These are phyloP conservation scores for Rhyzopertha dominica DNA, from an alignment of 1,140 invertebrate species.

Conservation along the genomic window DNA sequence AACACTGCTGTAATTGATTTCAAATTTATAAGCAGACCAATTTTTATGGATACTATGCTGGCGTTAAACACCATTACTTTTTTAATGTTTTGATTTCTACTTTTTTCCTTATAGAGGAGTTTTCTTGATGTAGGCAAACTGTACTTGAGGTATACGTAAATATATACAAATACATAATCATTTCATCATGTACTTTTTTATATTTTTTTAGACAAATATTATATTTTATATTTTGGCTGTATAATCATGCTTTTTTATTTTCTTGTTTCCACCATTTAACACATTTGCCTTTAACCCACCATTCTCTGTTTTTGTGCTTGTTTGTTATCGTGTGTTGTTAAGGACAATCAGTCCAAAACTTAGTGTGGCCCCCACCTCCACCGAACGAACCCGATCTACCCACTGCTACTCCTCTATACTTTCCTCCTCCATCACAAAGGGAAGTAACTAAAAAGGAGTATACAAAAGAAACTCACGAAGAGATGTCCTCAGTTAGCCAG, in stretches of 20 bases:
- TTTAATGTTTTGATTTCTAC: too few relatives aligned
- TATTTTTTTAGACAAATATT: constrained; percentile 10
- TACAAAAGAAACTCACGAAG: constrained; percentile 20
- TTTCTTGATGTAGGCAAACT: too few relatives aligned
- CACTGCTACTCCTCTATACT: constrained; percentile 41
- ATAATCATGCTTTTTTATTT: constrained; percentile 34
- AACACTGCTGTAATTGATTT: too few relatives aligned
- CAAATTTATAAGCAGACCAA: too few relatives aligned
- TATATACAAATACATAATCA: too few relatives aligned
- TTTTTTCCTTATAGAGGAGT: too few relatives aligned
- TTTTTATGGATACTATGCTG: too few relatives aligned
- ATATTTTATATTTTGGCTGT: too few relatives aligned
- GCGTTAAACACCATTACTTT: too few relatives aligned
- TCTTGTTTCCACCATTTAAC: constrained; percentile 24
- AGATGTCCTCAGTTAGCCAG: too few relatives aligned
- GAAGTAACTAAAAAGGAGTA: constrained; percentile 17
- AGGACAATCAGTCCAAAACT: constrained; percentile 53
- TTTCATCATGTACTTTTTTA: constrained; percentile 1
- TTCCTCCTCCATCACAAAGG: constrained; percentile 39
- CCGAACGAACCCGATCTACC: constrained; percentile 39
- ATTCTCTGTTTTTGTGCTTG: constrained; percentile 18
- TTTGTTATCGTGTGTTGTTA: constrained; percentile 23
- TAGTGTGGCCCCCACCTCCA: constrained; percentile 57
- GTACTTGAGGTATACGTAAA: too few relatives aligned
- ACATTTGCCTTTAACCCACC: constrained; percentile 19